These are phyloP conservation scores for Drosophila eohydei DNA, from an alignment of 2,888 invertebrate genomes.

Conservation along the genomic window DNA sequence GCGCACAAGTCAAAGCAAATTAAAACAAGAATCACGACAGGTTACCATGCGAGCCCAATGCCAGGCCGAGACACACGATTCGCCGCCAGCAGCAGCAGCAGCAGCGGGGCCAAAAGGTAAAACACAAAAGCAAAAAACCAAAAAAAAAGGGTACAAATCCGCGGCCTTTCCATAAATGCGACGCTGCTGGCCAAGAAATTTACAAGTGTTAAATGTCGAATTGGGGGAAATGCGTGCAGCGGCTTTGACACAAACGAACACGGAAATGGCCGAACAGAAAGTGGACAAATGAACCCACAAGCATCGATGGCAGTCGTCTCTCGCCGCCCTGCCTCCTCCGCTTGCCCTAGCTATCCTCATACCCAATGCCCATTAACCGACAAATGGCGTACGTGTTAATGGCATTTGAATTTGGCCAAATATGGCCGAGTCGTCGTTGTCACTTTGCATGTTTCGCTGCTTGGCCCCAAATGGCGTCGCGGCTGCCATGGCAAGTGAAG, in stretches of 20 bases:
- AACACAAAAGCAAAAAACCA: constrained; percentile 1
- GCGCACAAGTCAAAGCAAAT: constrained; percentile 82
- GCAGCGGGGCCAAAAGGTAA: constrained; percentile 3
- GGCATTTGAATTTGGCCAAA: constrained; percentile 84
- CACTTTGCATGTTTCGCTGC: constrained; percentile 75
- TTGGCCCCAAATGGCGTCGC: constrained; percentile 47
- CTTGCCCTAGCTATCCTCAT: not conserved
- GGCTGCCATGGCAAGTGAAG: constrained; percentile 63
- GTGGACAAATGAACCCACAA: constrained; percentile 64
- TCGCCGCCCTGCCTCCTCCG: not conserved
- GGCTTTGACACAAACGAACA: constrained; percentile 76
- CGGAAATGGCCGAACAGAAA: constrained; percentile 63
- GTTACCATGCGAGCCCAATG: constrained; percentile 75
- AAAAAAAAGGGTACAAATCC: constrained; percentile 24
- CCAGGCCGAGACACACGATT: constrained; percentile 45
- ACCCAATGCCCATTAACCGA: constrained; percentile 42
- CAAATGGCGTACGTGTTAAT: constrained; percentile 83
- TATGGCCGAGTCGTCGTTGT: constrained; percentile 78
- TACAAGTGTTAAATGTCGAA: constrained; percentile 81
- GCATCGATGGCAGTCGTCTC: constrained; percentile 23
- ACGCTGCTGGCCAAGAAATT: constrained; percentile 69
- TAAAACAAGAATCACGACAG: constrained; percentile 83
- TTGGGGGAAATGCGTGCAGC: constrained; percentile 78
- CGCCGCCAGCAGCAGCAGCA: constrained; percentile 31
- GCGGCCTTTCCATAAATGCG: constrained; percentile 65